Evolutionary conservation across 2,888 invertebrate genomes (phyloP), one percentile per base, ranked within the genome.

Genomic region (Dicroscelio sp.): DNA sequence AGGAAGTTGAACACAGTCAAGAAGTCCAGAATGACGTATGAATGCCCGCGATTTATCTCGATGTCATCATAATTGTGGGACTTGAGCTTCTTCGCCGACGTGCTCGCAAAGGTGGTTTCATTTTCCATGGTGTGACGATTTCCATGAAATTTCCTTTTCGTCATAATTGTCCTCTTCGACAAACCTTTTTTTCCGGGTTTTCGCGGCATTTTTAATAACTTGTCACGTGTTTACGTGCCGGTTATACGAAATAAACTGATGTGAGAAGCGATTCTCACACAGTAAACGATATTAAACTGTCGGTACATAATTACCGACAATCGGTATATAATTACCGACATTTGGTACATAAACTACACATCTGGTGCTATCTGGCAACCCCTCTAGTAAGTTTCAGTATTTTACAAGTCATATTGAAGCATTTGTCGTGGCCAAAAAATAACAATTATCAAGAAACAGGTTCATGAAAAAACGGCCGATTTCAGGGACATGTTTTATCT

Each of bases 1-100:
- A 83, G 38, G 65, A 75, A 55, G 60, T 84, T 43, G 67, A 84
- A 79, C 48, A 88, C 33, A 52, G 55, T 60, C 58, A 71, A 71
- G 35, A 88, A 88, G 65, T 84, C 63, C 67, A 88, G 65, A 73
- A 88, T 79, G 12, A 76, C 82, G 67, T 76, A 88, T n/a, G 52
- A 33, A 30, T 67, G 65, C 33, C 67, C 75, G 58, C 52, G 63
- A 63, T 84, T 58, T 65, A 60, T 69, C 27, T 76, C 76, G 38
- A 78, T 60, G 55, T 83, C 69, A 35, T 58, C 48, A 35, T 73
- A 69, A 31, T 83, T 58, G 33, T 25, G 20, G 10, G 43, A 30
- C 71, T 84, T 88, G 60, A 88, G 60, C 78, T 88, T 88, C 76
- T 88, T 79, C 35, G 88, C 88, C 25, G 88, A 88, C 25, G 88